phyloP scores from a whole-genome alignment of 2,888 invertebrate species.

The Xylota segnis region DNA sequence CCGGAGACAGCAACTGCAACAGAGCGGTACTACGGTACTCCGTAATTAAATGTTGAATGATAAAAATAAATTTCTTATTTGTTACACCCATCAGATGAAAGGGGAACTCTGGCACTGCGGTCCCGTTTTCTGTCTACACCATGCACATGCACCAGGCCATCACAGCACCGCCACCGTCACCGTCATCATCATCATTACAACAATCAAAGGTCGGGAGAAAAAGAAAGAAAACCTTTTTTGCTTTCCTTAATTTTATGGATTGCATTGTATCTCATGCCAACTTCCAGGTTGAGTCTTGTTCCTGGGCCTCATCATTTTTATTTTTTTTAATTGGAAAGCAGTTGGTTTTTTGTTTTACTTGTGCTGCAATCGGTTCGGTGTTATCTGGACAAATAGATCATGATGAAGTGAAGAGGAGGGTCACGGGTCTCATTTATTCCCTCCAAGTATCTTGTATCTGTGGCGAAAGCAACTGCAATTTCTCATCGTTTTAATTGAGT shows the following conservation, averaged over 20 bases:
- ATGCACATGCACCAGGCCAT: not conserved
- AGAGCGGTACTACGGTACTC: not conserved
- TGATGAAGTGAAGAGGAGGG: slow-evolving; percentile 11
- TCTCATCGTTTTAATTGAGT: slow-evolving; percentile 27
- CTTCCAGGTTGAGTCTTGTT: slow-evolving; percentile 49
- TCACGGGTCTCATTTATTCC: slow-evolving; percentile 9
- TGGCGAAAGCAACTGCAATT: not conserved
- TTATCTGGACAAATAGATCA: slow-evolving; percentile 24
- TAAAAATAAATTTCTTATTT: slow-evolving; percentile 61
- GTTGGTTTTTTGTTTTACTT: slow-evolving; percentile 38
- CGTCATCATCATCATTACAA: slow-evolving; percentile 33
- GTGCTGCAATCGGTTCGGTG: not conserved
- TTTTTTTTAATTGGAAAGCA: slow-evolving; percentile 67
- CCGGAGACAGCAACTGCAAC: not conserved
- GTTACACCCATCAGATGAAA: slow-evolving; percentile 32
- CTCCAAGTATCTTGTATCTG: slow-evolving; percentile 44
- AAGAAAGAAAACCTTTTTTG: slow-evolving; percentile 28
- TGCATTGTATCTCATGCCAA: slow-evolving; percentile 54
- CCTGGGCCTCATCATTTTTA: not conserved
- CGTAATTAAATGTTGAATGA: slow-evolving; percentile 46
- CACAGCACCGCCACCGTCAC: not conserved
- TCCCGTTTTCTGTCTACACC: slow-evolving; percentile 8
- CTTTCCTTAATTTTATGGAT: slow-evolving; percentile 53
- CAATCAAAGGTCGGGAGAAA: slow-evolving; percentile 23
- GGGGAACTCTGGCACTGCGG: not conserved